A percentile compares a stretch with the other conserved stretches of the same genome.
Evolutionary conservation across 1,140 invertebrate genomes (phyloP).

Genomic region (Zaprionus africanus): DNA sequence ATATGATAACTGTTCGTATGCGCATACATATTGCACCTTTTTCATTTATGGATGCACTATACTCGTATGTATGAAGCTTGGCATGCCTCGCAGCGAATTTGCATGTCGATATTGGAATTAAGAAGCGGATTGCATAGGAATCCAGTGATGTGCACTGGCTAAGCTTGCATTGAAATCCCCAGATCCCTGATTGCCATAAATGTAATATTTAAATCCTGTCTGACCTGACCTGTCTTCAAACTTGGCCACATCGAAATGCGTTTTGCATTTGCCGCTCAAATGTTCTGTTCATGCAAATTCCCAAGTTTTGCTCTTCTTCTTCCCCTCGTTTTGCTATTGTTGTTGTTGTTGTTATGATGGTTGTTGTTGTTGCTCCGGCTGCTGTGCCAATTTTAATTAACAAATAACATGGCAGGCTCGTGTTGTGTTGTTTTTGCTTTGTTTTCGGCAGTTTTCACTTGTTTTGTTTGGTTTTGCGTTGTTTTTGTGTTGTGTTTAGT

Average conservation of each 20-base stretch:
- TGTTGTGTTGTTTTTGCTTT: constrained; percentile 53
- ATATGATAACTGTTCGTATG: no score
- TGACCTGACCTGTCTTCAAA: constrained; percentile 20
- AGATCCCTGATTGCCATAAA: constrained; percentile 13
- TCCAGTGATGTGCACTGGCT: constrained; percentile 5
- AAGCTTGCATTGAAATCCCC: constrained; percentile 12
- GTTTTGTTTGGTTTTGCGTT: constrained; percentile 48
- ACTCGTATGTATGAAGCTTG: no score
- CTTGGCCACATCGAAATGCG: constrained; percentile 21
- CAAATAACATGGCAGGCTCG: constrained; percentile 71
- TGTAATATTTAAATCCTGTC: constrained; percentile 35
- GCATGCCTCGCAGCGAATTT: not conserved
- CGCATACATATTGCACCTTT: no score
- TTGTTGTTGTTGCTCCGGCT: constrained; percentile 20
- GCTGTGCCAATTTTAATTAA: constrained; percentile 78
- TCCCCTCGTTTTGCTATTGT: not conserved
- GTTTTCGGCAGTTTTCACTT: constrained; percentile 30
- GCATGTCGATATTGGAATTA: not conserved
- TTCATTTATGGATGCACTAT: no score
- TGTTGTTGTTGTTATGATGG: constrained; percentile 33
- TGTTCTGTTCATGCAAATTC: constrained; percentile 51
- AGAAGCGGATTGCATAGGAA: not conserved
- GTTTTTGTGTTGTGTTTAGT: constrained; percentile 51
- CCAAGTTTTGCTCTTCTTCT: constrained; percentile 37
- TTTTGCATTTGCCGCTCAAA: constrained; percentile 17